Evolutionary conservation across 1,140 invertebrate species (phyloP).

Genomic region (Maconellicoccus hirsutus): DNA sequence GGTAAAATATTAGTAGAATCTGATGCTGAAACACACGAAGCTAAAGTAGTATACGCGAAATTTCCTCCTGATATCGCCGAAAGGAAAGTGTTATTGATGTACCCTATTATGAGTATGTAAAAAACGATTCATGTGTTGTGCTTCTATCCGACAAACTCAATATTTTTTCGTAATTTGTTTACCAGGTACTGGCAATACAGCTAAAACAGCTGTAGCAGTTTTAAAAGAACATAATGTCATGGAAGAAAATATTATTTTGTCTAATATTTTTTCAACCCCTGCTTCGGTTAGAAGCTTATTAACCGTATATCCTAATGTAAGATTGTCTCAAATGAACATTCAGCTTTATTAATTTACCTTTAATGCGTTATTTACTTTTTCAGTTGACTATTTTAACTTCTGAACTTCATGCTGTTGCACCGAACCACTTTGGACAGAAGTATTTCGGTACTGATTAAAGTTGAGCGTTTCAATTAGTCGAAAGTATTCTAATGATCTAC

Average conservation of each 20-base stretch:
- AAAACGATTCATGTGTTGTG: no score
- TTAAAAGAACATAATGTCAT: constrained; percentile 84
- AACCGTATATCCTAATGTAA: neutral
- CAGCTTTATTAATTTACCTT: constrained; percentile 17
- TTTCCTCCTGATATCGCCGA: constrained; percentile 89
- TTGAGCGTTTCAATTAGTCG: constrained; percentile 6
- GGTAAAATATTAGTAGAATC: constrained; percentile 97
- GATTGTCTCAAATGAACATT: neutral
- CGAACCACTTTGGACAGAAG: constrained; percentile 96
- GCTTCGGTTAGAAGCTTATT: constrained; percentile 32
- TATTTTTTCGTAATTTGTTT: constrained; percentile 1
- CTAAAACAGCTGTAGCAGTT: constrained; percentile 84
- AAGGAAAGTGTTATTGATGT: constrained; percentile 91
- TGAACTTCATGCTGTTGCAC: constrained; percentile 87
- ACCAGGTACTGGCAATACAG: constrained; percentile 79
- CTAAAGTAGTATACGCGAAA: constrained; percentile 92
- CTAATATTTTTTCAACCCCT: constrained; percentile 94
- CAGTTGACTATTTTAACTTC: constrained; percentile 89
- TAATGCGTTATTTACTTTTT: constrained; percentile 32
- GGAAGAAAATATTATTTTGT: constrained; percentile 87
- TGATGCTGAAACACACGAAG: constrained; percentile 90
- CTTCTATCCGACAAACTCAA: no score
- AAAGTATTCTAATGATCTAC: neutral
- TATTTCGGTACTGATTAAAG: constrained; percentile 95
- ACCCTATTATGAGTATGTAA: constrained; percentile 86